Evolutionary conservation across 2,888 invertebrate genomes (phyloP).

Genomic region (Drosophila melanocephala): DNA sequence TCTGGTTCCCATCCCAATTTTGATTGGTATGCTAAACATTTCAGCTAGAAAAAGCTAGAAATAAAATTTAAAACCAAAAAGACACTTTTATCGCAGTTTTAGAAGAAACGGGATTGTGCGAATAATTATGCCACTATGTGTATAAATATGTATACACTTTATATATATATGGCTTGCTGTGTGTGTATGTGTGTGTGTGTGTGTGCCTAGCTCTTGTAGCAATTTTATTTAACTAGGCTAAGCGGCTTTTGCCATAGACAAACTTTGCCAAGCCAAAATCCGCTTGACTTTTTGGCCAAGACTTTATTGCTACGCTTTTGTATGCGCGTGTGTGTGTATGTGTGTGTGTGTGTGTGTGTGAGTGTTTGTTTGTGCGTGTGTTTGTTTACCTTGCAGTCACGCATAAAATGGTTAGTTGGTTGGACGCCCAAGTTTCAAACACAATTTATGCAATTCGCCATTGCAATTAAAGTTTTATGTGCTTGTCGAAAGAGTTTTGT

Average conservation of each 20-base stretch:
- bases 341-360: conserved; percentile 2
- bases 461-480: conserved; percentile 17
- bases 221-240: conserved; percentile 79
- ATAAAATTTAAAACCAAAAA: not conserved
- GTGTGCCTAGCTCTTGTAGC: conserved; percentile 46
- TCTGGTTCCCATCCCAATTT: too few relatives aligned
- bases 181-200: conserved; percentile 2
- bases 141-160: not conserved
- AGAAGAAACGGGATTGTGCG: not conserved
- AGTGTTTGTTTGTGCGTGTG: conserved; percentile 6
- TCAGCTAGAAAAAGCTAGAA: too few relatives aligned
- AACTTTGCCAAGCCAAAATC: conserved; percentile 75
- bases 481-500: conserved; percentile 4
- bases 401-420: conserved; percentile 41
- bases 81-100: too few relatives aligned
- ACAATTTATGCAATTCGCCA: conserved; percentile 50
- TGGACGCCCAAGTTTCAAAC: conserved; percentile 33
- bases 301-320: conserved; percentile 51
- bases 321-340: not conserved
- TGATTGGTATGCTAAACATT: too few relatives aligned
- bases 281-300: conserved; percentile 77
- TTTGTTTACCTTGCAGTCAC: conserved; percentile 19
- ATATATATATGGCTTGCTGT: not conserved
- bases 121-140: not conserved
- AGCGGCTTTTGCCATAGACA: conserved; percentile 72